Conservation (phyloP, 2,888 invertebrate species). For the Conus canariensis region DNA sequence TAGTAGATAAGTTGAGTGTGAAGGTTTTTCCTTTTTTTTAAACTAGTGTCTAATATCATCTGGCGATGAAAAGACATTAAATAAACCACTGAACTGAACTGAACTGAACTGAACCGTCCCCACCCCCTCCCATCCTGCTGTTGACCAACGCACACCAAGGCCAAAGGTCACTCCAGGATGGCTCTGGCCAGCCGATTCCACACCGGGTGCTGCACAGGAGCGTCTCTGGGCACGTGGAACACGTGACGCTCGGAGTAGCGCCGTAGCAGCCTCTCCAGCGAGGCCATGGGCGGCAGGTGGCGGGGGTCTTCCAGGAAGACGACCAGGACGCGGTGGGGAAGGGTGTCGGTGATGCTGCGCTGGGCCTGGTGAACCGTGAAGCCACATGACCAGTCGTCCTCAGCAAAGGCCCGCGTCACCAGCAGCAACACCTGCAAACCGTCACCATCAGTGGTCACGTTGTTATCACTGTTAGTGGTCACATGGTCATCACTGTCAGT, state of each 20-base stretch:
- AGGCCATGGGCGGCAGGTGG: constrained; percentile 24
- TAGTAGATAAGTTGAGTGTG: no score
- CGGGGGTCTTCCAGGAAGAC: constrained; percentile 16
- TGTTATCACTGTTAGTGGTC: no score
- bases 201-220: not conserved
- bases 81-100: no score
- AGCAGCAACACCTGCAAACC: not conserved
- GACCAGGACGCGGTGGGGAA: constrained; percentile 24
- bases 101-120: no score
- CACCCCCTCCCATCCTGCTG: no score
- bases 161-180: not conserved
- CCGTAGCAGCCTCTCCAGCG: constrained; percentile 1
- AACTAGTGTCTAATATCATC: no score
- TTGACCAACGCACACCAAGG: no score
- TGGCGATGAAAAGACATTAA: no score
- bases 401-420: not conserved
- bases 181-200: constrained; percentile 17
- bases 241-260: not conserved
- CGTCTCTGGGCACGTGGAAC: constrained; percentile 28
- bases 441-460: no score
- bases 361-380: constrained; percentile 27
- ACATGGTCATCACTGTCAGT: no score
- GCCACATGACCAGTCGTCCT: constrained; percentile 17
- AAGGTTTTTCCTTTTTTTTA: no score
- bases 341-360: constrained; percentile 24